Conservation (phyloP, 2,113 vertebrate species). For the Microcebus griseorufus region DNA sequence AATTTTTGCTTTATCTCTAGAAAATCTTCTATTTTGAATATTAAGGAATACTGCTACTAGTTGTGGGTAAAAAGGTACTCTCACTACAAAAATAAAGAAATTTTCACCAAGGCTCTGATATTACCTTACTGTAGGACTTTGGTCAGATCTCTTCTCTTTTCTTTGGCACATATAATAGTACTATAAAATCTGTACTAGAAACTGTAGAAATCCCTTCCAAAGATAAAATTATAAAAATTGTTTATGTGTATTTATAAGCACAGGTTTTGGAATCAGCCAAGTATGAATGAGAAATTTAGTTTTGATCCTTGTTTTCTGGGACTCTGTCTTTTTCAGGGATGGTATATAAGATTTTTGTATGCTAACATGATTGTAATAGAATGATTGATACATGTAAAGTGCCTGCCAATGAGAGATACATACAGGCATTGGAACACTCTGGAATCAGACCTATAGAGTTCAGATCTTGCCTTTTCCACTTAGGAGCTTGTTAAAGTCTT, state of each 20-base stretch:
- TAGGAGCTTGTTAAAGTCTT: background rate
- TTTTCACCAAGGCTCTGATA: background rate
- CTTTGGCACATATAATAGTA: background rate
- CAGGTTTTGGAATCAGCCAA: background rate
- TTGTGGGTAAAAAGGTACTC: background rate
- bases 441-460: background rate
- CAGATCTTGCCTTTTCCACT: background rate
- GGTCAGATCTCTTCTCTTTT: background rate
- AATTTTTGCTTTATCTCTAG: background rate
- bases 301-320: background rate
- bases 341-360: background rate
- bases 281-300: background rate
- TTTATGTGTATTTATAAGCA: background rate
- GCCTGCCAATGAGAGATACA: too few species aligned
- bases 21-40: background rate
- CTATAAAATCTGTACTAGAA: background rate
- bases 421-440: background rate
- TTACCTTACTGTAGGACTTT: background rate
- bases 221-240: background rate
- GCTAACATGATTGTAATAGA: background rate
- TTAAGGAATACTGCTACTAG: background rate
- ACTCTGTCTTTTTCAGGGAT: background rate
- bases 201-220: background rate
- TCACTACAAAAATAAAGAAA: background rate
- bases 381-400: background rate